These are phyloP conservation scores for Diglossa cyanea DNA, from an alignment of 2,797 vertebrate genomes.

Conservation along the genomic window DNA sequence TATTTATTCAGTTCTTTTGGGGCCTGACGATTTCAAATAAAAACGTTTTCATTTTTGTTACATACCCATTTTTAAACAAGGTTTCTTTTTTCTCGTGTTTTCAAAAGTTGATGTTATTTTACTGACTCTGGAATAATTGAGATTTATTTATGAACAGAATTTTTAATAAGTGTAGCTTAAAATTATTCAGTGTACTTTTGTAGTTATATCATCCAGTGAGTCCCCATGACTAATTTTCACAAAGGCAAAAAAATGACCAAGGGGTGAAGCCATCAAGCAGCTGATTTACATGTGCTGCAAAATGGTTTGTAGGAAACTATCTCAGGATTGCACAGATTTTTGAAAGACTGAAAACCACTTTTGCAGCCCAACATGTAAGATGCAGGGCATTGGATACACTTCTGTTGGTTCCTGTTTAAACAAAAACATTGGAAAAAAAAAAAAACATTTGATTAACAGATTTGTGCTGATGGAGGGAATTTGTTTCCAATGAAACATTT, in stretches of 20 bases:
- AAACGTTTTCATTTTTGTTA: background rate
- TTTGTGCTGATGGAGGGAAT: background rate
- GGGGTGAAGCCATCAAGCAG: accelerated
- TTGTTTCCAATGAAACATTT: background rate
- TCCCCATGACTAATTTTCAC: background rate
- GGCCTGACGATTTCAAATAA: background rate
- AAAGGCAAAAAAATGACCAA: background rate
- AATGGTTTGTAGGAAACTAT: background rate
- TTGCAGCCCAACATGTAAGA: background rate
- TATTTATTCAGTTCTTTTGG: background rate
- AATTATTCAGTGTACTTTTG: background rate
- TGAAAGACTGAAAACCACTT: background rate
- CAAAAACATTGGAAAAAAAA: background rate
- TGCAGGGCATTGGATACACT: background rate
- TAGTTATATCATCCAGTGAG: background rate
- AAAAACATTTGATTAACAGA: background rate
- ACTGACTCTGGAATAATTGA: background rate
- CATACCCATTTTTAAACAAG: background rate
- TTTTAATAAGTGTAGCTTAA: background rate
- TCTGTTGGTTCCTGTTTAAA: background rate
- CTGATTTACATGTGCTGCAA: background rate
- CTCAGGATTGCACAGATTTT: background rate
- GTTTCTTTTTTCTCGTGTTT: background rate
- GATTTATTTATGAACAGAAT: background rate
- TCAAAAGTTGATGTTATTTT: background rate